Evolutionary conservation across 2,113 vertebrate species (phyloP).

Genomic region (Himantopus leucocephalus): DNA sequence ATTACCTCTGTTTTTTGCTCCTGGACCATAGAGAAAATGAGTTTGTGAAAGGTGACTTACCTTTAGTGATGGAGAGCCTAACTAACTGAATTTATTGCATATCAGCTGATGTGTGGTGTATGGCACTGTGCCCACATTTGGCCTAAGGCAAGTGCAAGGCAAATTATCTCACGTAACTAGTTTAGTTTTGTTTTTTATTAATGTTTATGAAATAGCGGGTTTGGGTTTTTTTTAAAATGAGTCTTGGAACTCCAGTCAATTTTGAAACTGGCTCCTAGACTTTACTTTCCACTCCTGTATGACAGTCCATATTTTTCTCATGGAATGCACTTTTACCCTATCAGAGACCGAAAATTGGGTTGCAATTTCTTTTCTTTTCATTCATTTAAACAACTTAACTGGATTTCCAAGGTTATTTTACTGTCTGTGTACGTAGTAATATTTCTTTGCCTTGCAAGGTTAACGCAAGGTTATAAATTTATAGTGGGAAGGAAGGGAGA

Average conservation of each 20-base stretch:
- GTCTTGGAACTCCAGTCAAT: background rate
- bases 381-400: background rate
- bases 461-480: background rate
- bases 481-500: background rate
- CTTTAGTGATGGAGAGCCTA: background rate
- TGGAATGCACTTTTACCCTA: background rate
- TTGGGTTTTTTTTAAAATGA: background rate
- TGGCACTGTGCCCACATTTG: background rate
- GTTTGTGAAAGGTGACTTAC: background rate
- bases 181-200: background rate
- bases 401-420: background rate
- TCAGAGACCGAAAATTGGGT: background rate
- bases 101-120: background rate
- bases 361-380: background rate
- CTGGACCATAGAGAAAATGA: background rate
- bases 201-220: background rate
- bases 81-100: background rate
- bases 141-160: background rate
- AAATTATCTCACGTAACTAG: background rate
- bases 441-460: background rate
- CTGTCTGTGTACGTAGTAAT: background rate
- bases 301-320: background rate
- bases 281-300: background rate
- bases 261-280: background rate
- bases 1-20: fast-evolving